phyloP scores from a whole-genome alignment of 2,888 invertebrate species.

The Aricia artaxerxes region DNA sequence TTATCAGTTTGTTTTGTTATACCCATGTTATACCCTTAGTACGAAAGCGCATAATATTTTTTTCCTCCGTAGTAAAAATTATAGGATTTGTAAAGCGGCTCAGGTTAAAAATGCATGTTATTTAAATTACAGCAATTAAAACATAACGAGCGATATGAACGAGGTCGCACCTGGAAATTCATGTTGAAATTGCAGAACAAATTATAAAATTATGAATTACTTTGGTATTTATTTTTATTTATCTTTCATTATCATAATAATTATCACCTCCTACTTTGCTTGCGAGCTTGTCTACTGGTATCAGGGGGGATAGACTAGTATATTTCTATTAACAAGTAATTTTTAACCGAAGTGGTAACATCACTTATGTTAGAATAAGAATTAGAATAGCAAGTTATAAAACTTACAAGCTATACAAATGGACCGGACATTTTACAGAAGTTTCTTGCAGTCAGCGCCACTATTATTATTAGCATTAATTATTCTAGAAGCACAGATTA shows the following conservation, averaged over 20 bases:
- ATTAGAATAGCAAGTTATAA: too few species aligned
- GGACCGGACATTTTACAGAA: too few species aligned
- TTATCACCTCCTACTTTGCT: not conserved
- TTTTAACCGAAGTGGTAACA: too few species aligned
- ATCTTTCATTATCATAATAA: not conserved
- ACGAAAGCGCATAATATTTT: too few species aligned
- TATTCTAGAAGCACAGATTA: not conserved
- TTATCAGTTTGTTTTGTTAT: too few species aligned
- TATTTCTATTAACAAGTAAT: too few species aligned
- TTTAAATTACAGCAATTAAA: constrained; percentile 21
- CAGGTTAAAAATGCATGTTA: not conserved
- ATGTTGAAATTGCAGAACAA: not conserved
- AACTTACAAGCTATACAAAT: too few species aligned
- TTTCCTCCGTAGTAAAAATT: not conserved
- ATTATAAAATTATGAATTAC: not conserved
- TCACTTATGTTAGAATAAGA: too few species aligned
- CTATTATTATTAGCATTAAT: not conserved
- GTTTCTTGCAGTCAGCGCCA: too few species aligned
- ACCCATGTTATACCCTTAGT: not conserved
- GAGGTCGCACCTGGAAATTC: constrained; percentile 22
- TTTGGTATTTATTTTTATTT: not conserved
- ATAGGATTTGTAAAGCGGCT: not conserved
- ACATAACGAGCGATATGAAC: not conserved
- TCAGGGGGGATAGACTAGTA: not conserved
- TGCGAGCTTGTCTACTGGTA: too few species aligned